Evolutionary conservation across 2,113 vertebrate genomes (phyloP).

Genomic region (Campylomormyrus tamandua): DNA sequence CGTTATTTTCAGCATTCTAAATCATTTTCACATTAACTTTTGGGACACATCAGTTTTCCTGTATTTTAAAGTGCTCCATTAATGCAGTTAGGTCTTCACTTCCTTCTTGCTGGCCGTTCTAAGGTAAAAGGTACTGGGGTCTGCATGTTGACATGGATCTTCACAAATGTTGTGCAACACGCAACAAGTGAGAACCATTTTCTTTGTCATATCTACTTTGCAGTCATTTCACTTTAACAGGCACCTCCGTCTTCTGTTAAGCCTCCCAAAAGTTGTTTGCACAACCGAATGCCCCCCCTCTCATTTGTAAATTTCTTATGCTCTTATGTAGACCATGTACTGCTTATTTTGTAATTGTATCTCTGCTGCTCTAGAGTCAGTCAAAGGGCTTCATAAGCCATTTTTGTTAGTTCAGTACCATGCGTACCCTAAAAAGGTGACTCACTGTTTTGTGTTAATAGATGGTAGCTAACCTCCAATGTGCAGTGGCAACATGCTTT

Average conservation of each 20-base stretch:
- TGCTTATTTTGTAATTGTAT: constrained; percentile 5
- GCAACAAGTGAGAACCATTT: constrained; percentile 1
- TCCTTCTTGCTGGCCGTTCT: background rate
- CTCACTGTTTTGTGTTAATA: constrained; percentile 16
- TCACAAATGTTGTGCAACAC: constrained; percentile 18
- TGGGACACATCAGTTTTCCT: background rate
- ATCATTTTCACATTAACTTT: background rate
- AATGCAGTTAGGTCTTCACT: background rate
- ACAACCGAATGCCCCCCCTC: background rate
- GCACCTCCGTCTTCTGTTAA: constrained; percentile 19
- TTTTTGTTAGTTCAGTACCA: constrained; percentile 9
- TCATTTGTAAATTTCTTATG: too few relatives aligned
- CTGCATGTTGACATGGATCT: background rate
- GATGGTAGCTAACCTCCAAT: constrained; percentile 23
- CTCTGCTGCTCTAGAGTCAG: constrained; percentile 14
- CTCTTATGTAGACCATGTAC: background rate
- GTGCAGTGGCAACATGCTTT: constrained; percentile 22
- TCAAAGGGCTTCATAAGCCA: constrained; percentile 32
- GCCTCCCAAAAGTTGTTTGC: background rate
- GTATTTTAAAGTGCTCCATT: background rate
- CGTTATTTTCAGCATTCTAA: background rate
- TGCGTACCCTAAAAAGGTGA: constrained; percentile 21
- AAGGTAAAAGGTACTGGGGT: constrained; percentile 1
- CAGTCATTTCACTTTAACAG: constrained; percentile 26
- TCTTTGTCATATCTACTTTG: constrained; percentile 22